Conservation (phyloP, 2,113 vertebrate species). For the Thamnophis sirtalis region DNA sequence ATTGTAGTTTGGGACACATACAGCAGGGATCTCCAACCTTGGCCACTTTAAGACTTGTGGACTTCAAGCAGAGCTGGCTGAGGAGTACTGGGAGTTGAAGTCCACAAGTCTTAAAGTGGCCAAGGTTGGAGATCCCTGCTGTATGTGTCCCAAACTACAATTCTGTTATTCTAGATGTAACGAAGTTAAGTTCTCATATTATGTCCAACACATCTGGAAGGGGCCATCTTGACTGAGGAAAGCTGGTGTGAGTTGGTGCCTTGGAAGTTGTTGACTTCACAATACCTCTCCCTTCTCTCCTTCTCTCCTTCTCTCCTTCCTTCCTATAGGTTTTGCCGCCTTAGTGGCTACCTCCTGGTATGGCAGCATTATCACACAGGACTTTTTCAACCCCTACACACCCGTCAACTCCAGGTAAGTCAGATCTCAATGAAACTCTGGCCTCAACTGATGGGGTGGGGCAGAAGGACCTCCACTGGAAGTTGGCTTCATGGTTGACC, state of each 20-base stretch:
- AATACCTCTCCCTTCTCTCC: background rate
- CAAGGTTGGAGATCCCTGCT: too few species aligned
- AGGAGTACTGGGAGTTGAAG: too few species aligned
- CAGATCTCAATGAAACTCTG: background rate
- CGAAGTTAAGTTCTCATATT: background rate
- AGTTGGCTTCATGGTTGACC: background rate
- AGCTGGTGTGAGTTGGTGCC: background rate
- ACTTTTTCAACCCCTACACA: constrained; percentile 86
- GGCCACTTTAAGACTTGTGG: too few species aligned
- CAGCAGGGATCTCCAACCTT: too few species aligned
- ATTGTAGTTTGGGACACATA: too few species aligned
- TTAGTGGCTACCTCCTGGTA: constrained; percentile 86
- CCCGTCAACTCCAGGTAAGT: constrained; percentile 86
- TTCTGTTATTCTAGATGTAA: background rate
- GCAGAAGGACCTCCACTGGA: background rate
- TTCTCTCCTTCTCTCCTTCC: background rate
- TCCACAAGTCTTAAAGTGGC: too few species aligned
- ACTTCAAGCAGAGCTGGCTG: too few species aligned
- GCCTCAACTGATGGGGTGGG: background rate
- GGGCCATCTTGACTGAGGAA: background rate
- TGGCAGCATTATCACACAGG: constrained; percentile 73
- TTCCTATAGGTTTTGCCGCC: constrained; percentile 74
- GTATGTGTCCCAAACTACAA: background rate
- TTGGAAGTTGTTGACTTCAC: constrained; percentile 24
- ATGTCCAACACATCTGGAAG: background rate